Evolutionary conservation across 2,797 vertebrate species (phyloP), one percentile per base, ranked within the genome.

Genomic region (Otolemur crassicaudatus): DNA sequence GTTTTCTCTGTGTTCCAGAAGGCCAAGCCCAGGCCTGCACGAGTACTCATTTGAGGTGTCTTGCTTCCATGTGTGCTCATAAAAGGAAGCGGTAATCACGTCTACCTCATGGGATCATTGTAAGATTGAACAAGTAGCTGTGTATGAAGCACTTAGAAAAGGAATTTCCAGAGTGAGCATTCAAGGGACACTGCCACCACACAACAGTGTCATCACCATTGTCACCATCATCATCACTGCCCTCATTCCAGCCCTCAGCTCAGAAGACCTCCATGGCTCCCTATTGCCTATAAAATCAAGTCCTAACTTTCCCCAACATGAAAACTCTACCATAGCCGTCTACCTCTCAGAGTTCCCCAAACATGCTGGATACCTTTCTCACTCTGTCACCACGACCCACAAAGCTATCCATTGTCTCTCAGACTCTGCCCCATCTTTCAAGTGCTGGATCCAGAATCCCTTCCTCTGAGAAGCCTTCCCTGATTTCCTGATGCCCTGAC

Each of bases 191-290:
- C 58, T 27, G 10, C 34, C 72, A 67, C 8, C 27, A 2, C 0
- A 8, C 12, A 29, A 19, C 17, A 0, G 49, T 16, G 14, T 34
- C 25, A 5, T 9, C 16, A 3, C 8, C 75, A 7, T 10, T 13
- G 3, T 27, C 43, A 3, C 4, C 40, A 22, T 0, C 58, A 3
- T 6, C n/a, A 14, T 70, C 0, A 8, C 3, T 0, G 19, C 29
- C 29, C 8, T 27, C 6, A 2, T 46, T 31, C 31, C 29, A 16
- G 29, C 37, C 58, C 72, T 80, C 67, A 72, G 56, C 49, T 61
- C 80, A 53, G 7, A 61, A 20, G 37, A 40, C 25, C 56, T 46
- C 25, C 22, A 14, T 22, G 61, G 34, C 70, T 94, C 69, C 60
- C 70, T 10, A 0, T 3, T 20, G 22, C n/a, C 81, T 81, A 8